Percentiles rank a stretch among this genome's conserved stretches.
Evolutionary conservation across 2,888 invertebrate genomes (phyloP).

Genomic region (Apocheima hispidaria): DNA sequence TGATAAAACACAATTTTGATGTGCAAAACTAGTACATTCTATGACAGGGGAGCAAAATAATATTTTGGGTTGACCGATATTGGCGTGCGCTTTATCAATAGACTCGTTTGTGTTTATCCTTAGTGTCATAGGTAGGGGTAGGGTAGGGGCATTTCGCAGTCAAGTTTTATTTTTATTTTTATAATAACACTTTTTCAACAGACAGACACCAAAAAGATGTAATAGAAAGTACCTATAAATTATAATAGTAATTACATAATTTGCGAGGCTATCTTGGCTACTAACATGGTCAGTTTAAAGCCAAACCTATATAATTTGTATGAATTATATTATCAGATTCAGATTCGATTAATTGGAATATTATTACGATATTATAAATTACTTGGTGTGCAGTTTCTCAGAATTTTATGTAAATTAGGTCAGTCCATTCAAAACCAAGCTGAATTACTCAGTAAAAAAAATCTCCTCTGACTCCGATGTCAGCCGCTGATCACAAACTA

Average conservation of each 20-base stretch:
- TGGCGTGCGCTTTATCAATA: too few species aligned
- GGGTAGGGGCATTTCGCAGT: too few species aligned
- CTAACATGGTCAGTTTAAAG: constrained; percentile 17
- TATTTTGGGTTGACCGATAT: too few species aligned
- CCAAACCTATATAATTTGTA: constrained; percentile 16
- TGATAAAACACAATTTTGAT: too few species aligned
- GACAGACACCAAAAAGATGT: not conserved
- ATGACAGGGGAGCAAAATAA: too few species aligned
- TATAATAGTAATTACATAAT: constrained; percentile 7
- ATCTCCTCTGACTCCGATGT: too few species aligned
- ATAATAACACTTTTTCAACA: not conserved
- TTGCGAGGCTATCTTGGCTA: constrained; percentile 9
- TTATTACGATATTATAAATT: constrained; percentile 3
- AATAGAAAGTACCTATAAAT: not conserved
- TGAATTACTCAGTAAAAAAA: too few species aligned
- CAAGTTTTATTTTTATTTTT: too few species aligned
- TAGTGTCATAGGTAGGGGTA: too few species aligned
- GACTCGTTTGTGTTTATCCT: too few species aligned
- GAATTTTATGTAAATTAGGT: not conserved
- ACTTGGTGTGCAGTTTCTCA: not conserved
- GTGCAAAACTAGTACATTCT: too few species aligned
- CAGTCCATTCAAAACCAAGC: not conserved
- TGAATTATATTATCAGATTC: constrained; percentile 11
- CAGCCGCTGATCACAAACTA: too few species aligned
- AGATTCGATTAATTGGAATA: constrained; percentile 17